Base-by-base conservation (phyloP, 2,888 invertebrate species). In the Dryobota labecula region DNA sequence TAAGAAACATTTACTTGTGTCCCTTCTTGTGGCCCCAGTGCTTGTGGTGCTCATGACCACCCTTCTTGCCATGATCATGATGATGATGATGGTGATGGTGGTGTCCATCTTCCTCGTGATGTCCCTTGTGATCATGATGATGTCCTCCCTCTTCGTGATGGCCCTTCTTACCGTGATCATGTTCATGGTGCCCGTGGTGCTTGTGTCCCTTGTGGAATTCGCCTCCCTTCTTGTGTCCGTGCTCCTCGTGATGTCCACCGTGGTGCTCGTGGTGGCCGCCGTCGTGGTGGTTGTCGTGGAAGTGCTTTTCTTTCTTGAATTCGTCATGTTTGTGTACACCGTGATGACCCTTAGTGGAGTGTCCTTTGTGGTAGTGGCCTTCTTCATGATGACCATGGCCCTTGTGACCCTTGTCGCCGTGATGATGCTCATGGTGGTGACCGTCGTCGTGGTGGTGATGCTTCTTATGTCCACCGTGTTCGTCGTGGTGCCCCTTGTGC, bases 261-360 rank as follows among this genome's bases (percentile, higher is more conserved):
- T 98, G 98, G 85, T 98, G 97, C 89, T 98, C 97, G 90, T 98
- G 98, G 84, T 97, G 97, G 0, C 98, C 98, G 70, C 97, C 97
- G 77, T 98, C 98, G 87, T 98, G 98, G 87, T 98, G 97, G 88
- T 98, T 97, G 86, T 98, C 98, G 91, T 97, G 98, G 97, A 98
- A 98, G 90, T 98, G 98, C 89, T 98, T 98, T 87, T 98, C 97
- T 90, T 98, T 98, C 91, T 98, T 98, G 93, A 97, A 98, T 93
- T 98, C 98, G 92, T 98, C 98, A 83, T 98, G 95, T 90, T 98
- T 98, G 93, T 98, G 98, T 5, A 98, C 97, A 84, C 98, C 97
- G 89, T 98, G 98, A 85, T 98, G 98, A 71, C 98, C 98, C 91
- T 98, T 98, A 81, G 98, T 98, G 85, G 97, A 97, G 93, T 98